phyloP scores from a whole-genome alignment of 2,113 vertebrate species.

The Tragelaphus buxtoni region DNA sequence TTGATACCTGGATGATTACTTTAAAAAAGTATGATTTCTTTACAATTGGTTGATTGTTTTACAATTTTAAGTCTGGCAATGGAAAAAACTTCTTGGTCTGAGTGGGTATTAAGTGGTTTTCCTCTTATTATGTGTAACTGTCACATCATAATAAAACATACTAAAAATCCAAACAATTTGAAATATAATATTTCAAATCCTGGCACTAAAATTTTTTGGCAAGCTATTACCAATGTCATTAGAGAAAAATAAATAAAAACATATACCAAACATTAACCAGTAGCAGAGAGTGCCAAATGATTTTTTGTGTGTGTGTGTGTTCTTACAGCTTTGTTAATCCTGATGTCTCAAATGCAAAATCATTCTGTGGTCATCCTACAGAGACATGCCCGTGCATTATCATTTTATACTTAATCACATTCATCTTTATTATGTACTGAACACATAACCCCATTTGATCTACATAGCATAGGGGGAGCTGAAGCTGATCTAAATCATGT shows the following conservation, averaged over 20 bases:
- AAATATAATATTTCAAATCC: not conserved
- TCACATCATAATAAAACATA: not conserved
- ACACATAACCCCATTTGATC: not conserved
- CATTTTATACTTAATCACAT: not conserved
- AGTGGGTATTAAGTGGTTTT: not conserved
- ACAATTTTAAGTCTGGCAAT: not conserved
- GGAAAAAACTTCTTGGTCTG: not conserved
- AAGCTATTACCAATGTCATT: not conserved
- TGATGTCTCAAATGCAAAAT: not conserved
- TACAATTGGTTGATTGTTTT: not conserved
- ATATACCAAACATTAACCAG: not conserved
- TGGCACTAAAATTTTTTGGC: slow-evolving; percentile 1
- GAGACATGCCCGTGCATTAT: not conserved
- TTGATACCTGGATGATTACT: not conserved
- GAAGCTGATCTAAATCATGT: not conserved
- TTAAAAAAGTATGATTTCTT: not conserved
- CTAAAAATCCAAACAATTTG: not conserved
- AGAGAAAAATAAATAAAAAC: not conserved
- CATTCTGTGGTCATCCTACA: not conserved
- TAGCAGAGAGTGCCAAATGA: not conserved
- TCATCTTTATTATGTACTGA: not conserved
- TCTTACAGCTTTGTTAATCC: not conserved
- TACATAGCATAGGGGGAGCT: not conserved
- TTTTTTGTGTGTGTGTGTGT: not conserved
- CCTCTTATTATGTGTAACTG: not conserved